Evolutionary conservation across 2,888 invertebrate genomes (phyloP).

Genomic region (Torymus texanus): DNA sequence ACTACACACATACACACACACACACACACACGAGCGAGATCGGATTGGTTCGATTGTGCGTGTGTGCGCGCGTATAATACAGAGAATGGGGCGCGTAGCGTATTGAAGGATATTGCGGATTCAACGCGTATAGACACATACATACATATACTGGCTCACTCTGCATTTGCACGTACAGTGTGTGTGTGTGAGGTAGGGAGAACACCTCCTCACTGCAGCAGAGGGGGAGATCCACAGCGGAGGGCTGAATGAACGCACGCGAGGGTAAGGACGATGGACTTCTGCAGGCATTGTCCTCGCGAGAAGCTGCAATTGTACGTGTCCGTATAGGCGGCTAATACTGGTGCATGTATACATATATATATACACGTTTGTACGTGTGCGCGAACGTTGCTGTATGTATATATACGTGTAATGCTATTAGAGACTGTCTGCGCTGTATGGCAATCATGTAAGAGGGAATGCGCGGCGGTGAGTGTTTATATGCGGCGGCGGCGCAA

Average conservation of each 20-base stretch:
- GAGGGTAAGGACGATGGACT: not conserved
- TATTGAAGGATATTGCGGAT: constrained; percentile 48
- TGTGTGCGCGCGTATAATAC: constrained; percentile 11
- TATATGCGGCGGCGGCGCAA: no score
- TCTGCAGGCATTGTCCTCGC: constrained; percentile 39
- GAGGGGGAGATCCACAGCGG: constrained; percentile 19
- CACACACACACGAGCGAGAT: not conserved
- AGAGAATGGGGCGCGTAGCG: constrained; percentile 6
- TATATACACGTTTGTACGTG: no score
- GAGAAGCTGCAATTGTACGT: constrained; percentile 51
- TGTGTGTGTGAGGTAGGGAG: not conserved
- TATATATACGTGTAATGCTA: no score
- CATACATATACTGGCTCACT: not conserved
- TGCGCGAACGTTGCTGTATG: no score
- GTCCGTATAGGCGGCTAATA: constrained; percentile 40
- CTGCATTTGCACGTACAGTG: not conserved
- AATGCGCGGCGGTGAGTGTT: not conserved
- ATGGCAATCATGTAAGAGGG: constrained; percentile 17
- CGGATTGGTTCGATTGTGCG: constrained; percentile 19
- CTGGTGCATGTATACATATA: not conserved
- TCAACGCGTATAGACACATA: not conserved
- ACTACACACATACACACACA: not conserved
- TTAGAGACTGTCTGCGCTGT: no score
- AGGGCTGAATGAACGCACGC: constrained; percentile 17
- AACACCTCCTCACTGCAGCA: not conserved